Percentiles rank a stretch among this genome's conserved stretches.
These are phyloP conservation scores for Malachius bipustulatus DNA, from an alignment of 2,888 invertebrate species.

Conservation along the genomic window DNA sequence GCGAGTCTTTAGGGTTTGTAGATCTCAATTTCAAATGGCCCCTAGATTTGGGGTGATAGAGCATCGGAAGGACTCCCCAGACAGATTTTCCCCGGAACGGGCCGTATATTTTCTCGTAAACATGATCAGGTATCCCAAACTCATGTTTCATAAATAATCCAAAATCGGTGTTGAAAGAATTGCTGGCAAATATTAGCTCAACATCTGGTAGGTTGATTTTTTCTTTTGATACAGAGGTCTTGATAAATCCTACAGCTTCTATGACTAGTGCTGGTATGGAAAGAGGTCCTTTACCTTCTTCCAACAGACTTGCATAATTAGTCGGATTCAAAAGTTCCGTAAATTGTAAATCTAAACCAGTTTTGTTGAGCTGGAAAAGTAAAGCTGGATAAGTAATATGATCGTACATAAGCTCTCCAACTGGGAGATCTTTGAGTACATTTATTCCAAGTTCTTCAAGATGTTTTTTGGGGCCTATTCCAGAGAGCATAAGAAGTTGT, in stretches of 20 bases:
- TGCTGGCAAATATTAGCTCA: slow-evolving; percentile 54
- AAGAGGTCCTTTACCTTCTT: slow-evolving; percentile 41
- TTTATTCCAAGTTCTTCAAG: slow-evolving; percentile 45
- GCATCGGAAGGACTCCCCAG: slow-evolving; percentile 45
- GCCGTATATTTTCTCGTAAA: slow-evolving; percentile 45
- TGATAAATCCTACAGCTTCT: slow-evolving; percentile 47
- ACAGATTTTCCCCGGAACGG: slow-evolving; percentile 37
- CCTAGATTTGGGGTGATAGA: slow-evolving; percentile 59
- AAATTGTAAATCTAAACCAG: slow-evolving; percentile 20
- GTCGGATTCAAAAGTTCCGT: slow-evolving; percentile 20
- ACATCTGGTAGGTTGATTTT: slow-evolving; percentile 53
- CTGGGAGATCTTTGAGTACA: slow-evolving; percentile 50
- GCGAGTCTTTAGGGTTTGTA: slow-evolving; percentile 57
- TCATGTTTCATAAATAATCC: slow-evolving; percentile 25
- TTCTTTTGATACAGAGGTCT: slow-evolving; percentile 45
- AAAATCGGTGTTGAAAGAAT: slow-evolving; percentile 30
- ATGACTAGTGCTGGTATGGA: slow-evolving; percentile 44
- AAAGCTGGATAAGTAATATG: slow-evolving; percentile 45
- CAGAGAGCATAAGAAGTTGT: too few species aligned
- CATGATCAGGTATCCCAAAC: slow-evolving; percentile 44
- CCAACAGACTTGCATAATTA: slow-evolving; percentile 34
- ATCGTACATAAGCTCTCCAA: slow-evolving; percentile 54
- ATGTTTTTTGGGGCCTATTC: slow-evolving; percentile 50
- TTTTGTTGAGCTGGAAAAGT: slow-evolving; percentile 23
- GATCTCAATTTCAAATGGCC: slow-evolving; percentile 55